Conservation (phyloP, 2,797 vertebrate species). For the Sebastes taczanowskii region DNA sequence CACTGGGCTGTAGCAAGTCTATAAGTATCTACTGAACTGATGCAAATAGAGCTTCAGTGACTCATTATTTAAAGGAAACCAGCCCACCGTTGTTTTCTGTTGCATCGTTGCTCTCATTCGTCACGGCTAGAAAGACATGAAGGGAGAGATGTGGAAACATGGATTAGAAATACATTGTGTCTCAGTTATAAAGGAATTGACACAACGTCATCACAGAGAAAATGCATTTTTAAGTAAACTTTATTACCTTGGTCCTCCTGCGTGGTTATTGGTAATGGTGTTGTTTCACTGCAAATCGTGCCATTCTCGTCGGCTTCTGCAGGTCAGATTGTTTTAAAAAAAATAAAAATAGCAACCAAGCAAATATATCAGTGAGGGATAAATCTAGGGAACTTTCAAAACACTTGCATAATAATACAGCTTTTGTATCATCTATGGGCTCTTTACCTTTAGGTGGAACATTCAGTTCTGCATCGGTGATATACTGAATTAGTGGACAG, state of each 20-base stretch:
- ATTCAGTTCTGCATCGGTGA: conserved; percentile 60
- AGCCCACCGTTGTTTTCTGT: conserved; percentile 52
- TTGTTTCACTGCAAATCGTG: conserved; percentile 47
- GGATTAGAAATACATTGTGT: neutral
- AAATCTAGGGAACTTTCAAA: neutral
- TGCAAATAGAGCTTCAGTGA: neutral
- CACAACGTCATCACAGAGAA: neutral
- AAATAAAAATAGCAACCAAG: neutral
- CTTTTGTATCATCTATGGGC: neutral
- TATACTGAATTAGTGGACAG: conserved; percentile 63
- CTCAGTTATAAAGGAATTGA: neutral
- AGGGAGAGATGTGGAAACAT: neutral
- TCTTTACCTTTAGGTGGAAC: conserved; percentile 56
- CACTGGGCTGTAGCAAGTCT: neutral
- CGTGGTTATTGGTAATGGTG: conserved; percentile 44
- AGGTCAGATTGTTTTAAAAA: neutral
- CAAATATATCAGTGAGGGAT: neutral
- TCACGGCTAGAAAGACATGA: conserved; percentile 46
- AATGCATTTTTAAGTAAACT: neutral
- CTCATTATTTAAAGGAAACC: conserved; percentile 70
- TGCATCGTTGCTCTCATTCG: neutral
- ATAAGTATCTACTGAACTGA: neutral
- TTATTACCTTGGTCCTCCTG: conserved; percentile 61
- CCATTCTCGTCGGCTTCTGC: conserved; percentile 56
- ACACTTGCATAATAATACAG: neutral